Evolutionary conservation across 2,888 invertebrate species (phyloP).

Genomic region (Tenthredo distinguenda): DNA sequence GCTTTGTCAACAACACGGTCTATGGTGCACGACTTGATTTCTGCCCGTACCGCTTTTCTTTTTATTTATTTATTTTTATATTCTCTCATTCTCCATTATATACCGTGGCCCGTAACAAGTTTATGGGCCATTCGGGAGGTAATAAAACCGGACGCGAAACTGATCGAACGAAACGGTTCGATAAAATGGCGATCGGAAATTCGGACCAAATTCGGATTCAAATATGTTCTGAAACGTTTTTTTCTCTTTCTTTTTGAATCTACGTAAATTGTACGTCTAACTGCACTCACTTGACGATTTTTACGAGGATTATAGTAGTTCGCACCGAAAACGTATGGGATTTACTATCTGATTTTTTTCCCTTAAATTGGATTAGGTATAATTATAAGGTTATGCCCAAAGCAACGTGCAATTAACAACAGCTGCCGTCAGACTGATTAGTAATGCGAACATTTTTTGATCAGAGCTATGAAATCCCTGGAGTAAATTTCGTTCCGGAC

Average conservation of each 20-base stretch:
- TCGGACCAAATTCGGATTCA: not conserved
- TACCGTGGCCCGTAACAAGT: not conserved
- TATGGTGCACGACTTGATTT: not conserved
- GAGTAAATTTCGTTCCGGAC: not conserved
- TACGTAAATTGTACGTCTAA: not conserved
- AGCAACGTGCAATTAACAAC: not conserved
- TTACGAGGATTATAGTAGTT: not conserved
- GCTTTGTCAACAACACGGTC: not conserved
- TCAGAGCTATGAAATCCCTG: slow-evolving; percentile 7
- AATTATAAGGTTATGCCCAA: not conserved
- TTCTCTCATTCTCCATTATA: not conserved
- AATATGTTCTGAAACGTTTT: not conserved
- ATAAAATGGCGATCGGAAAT: slow-evolving; percentile 16
- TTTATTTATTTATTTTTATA: not conserved
- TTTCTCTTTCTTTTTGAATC: not conserved
- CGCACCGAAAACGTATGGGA: not conserved
- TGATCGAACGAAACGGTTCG: slow-evolving; percentile 29
- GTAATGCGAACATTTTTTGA: not conserved
- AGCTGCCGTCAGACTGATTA: not conserved
- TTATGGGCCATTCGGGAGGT: slow-evolving; percentile 21
- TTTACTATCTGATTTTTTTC: not conserved
- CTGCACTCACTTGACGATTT: not conserved
- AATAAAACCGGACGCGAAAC: slow-evolving; percentile 11
- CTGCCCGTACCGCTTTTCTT: not conserved
- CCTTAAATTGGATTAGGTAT: not conserved